Percentiles rank a stretch among this genome's conserved stretches.
phyloP scores from a whole-genome alignment of 2,797 vertebrate species.

The Coreius guichenoti region DNA sequence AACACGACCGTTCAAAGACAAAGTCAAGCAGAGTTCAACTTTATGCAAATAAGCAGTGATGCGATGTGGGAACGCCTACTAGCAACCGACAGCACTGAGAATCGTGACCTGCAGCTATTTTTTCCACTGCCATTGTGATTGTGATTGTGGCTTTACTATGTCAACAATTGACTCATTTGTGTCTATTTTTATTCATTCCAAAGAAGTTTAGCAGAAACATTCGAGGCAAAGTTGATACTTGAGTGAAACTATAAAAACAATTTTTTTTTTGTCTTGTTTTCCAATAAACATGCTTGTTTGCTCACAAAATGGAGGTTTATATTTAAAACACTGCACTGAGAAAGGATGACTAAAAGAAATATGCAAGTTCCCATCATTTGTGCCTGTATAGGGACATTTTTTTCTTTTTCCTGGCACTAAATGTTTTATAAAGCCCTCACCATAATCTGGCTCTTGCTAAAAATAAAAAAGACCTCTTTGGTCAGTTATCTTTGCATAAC shows the following conservation, averaged over 20 bases:
- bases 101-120: constrained; percentile 3
- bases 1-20: neutral
- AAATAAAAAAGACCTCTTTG: neutral
- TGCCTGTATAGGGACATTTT: too few species aligned
- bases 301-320: neutral
- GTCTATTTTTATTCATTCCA: neutral
- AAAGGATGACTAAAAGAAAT: too few species aligned
- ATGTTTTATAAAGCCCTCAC: constrained; percentile 4
- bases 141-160: constrained; percentile 6
- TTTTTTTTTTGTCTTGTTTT: neutral
- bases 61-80: neutral
- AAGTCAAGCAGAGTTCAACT: constrained; percentile 3
- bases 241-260: neutral
- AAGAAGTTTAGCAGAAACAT: constrained; percentile 10
- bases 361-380: too few species aligned
- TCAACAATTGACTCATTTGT: constrained; percentile 7
- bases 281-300: neutral
- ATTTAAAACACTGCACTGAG: neutral
- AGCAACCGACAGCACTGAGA: constrained; percentile 9
- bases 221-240: neutral
- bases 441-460: neutral
- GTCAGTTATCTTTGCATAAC: constrained; percentile 11
- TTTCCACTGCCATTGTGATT: neutral
- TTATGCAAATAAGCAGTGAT: constrained; percentile 16
- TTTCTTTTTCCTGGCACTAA: neutral